Evolutionary conservation across 30 jellyfish, hydroid and myxozoan species (phyloP).

Genomic region (Aurelia aurita complex sp. Pacific): DNA sequence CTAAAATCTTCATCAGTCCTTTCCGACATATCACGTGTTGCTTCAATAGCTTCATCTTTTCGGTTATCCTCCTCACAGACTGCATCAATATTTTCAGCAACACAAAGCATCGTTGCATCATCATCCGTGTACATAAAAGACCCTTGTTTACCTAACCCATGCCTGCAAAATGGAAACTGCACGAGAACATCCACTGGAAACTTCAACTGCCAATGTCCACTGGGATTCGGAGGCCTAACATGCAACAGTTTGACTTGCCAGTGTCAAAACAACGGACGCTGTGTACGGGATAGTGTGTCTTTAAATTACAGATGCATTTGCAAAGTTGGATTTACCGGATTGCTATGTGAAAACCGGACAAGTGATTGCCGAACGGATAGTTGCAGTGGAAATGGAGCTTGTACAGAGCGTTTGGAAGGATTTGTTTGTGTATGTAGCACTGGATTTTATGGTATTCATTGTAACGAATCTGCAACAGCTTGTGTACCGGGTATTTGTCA

Average conservation of each 20-base stretch:
- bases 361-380: slow-evolving; percentile 63
- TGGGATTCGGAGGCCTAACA: slow-evolving; percentile 80
- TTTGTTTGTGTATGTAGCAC: slow-evolving; percentile 66
- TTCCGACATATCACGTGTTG: no score
- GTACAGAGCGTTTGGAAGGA: slow-evolving; percentile 74
- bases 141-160: slow-evolving; percentile 56
- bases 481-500: slow-evolving; percentile 71
- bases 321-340: slow-evolving; percentile 70
- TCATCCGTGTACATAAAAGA: neutral
- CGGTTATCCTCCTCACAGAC: no score
- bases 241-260: slow-evolving; percentile 73
- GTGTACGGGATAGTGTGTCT: slow-evolving; percentile 61
- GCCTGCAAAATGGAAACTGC: slow-evolving; percentile 62
- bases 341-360: slow-evolving; percentile 42
- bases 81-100: no score
- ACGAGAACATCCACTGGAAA: slow-evolving; percentile 18
- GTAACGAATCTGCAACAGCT: slow-evolving; percentile 16
- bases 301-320: slow-evolving; percentile 64
- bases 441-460: slow-evolving; percentile 49
- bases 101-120: neutral
- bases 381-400: slow-evolving; percentile 70
- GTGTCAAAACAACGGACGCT: slow-evolving; percentile 78
- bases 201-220: slow-evolving; percentile 63
- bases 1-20: no score
- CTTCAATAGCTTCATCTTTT: no score